A percentile compares a stretch with the other conserved stretches of the same genome.
Conservation (phyloP, 2,113 vertebrate species). For the Gobius niger region DNA sequence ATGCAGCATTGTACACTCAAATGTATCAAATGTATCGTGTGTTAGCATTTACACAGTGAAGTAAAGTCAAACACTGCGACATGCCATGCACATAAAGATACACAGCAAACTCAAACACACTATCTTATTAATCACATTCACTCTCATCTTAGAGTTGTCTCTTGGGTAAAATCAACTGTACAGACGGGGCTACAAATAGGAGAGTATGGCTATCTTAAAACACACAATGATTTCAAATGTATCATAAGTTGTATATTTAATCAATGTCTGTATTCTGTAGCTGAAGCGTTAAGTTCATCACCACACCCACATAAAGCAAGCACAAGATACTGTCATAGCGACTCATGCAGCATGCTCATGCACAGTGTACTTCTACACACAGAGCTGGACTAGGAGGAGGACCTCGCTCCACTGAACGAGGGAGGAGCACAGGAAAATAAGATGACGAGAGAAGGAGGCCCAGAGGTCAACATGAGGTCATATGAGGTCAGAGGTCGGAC, state of each 20-base stretch:
- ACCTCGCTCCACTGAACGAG: constrained; percentile 62
- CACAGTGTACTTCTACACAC: constrained; percentile 66
- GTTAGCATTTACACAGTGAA: constrained; percentile 53
- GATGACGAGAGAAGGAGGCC: constrained; percentile 79
- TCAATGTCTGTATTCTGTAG: neutral
- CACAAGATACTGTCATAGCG: constrained; percentile 37
- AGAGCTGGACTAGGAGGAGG: constrained; percentile 69
- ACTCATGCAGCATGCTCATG: constrained; percentile 73
- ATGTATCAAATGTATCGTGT: constrained; percentile 44
- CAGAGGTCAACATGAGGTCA: constrained; percentile 84
- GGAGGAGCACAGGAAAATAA: constrained; percentile 64
- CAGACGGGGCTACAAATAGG: neutral
- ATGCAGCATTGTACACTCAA: constrained; percentile 56
- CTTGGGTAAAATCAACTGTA: too few species aligned
- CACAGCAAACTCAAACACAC: too few species aligned
- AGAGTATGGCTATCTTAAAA: neutral
- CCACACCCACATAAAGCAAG: constrained; percentile 11
- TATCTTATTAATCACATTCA: constrained; percentile 22
- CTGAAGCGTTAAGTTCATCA: constrained; percentile 15
- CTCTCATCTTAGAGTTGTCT: constrained; percentile 19
- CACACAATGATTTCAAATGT: neutral
- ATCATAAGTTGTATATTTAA: neutral
- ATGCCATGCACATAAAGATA: constrained; percentile 73
- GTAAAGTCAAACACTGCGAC: constrained; percentile 61
- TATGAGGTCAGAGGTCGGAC: constrained; percentile 88